Conservation (phyloP, 2,888 invertebrate species). For the Agrenia bidenticulata region DNA sequence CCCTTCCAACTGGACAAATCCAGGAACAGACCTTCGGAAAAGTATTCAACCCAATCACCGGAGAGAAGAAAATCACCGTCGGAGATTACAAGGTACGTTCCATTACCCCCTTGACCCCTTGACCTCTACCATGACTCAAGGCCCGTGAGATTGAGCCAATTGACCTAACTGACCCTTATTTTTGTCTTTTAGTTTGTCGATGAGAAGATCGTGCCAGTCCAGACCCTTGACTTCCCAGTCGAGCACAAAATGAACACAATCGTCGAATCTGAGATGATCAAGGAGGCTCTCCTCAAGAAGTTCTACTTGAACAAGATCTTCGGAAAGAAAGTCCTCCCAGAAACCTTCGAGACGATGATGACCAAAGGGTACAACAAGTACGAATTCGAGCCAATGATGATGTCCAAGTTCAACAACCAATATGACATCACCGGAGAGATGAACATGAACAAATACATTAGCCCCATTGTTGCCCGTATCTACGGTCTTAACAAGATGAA, state of each 20-base stretch:
- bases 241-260: background rate
- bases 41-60: conserved; percentile 33
- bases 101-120: background rate
- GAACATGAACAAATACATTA: conserved; percentile 6
- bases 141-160: too few species aligned
- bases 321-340: too few species aligned
- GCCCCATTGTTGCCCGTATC: conserved; percentile 17
- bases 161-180: background rate
- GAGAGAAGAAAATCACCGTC: conserved; percentile 18
- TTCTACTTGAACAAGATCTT: background rate
- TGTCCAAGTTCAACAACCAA: conserved; percentile 8
- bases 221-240: background rate
- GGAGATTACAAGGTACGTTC: conserved; percentile 23
- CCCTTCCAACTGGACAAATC: conserved; percentile 21
- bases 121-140: background rate
- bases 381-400: too few species aligned
- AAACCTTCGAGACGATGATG: too few species aligned
- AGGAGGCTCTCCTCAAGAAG: background rate
- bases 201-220: conserved; percentile 21
- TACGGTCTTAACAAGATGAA: too few species aligned
- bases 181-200: conserved; percentile 24
- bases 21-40: conserved; percentile 13
- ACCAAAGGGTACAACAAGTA: too few species aligned
- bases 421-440: background rate
- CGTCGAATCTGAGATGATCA: background rate